Evolutionary conservation across 2,888 invertebrate species (phyloP), one percentile per base, ranked within the genome.

Genomic region (Cordilura impudica): DNA sequence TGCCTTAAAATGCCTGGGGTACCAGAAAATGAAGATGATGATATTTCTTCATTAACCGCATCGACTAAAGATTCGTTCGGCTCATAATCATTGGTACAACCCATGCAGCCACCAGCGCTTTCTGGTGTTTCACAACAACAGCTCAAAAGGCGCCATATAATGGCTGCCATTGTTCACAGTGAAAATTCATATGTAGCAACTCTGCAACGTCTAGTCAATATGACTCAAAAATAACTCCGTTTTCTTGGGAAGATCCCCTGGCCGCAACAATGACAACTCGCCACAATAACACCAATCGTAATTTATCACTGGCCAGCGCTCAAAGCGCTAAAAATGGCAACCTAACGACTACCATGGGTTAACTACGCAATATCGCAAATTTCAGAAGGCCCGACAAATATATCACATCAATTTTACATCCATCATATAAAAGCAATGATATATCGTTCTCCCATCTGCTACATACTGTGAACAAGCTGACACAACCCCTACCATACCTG

Each of bases 161-260:
- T 98, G 81, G 95, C 95, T 47, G 96, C 96, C 86, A 96, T 98
- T 88, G 96, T 98, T 83, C 96, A 97, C 90, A 97, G 97, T 91
- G 98, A 98, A 91, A 97, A 97, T 91, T 97, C 96, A 73, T 98
- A 98, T 89, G 95, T 98, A 83, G 94, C 96, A 81, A 96, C 97
- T 51, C 92, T 98, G 84, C 96, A 97, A 90, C 93, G 96, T 92
- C 94, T 97, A 89, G 96, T 97, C 89, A 95, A 96, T 91, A 95
- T 94, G 95, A 95, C 90, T 94, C 94, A 86, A 94, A 89, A 90
- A 91, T 94, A 89, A 92, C 93, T 88, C 93, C 94, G 81, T 94
- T 94, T 89, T 93, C 94, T 88, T 95, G 95, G 95, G 95, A 95
- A 91, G 95, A 95, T 90, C 91, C 93, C 58, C 76, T 86, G 58